Base-by-base conservation (phyloP, 2,888 invertebrate species). In the Pseudeuparius sepicola region DNA sequence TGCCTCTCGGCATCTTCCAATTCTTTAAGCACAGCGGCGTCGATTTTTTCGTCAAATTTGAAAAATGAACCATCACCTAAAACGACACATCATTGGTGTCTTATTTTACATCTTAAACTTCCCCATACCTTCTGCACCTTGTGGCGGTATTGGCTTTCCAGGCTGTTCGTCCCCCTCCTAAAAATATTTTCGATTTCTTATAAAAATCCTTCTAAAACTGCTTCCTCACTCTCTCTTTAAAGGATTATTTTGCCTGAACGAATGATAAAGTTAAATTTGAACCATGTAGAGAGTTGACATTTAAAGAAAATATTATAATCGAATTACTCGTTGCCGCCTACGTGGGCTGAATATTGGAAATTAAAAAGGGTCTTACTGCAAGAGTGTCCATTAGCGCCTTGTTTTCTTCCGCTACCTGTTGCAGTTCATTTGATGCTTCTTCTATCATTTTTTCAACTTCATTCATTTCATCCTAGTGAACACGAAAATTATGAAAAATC, bases 1-100 rank as follows among this genome's bases (percentile, higher is more conserved):
- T 68, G 62, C 9, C 57, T 53, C 41, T 69, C 66, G 4, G 67
- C 66, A 27, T 61, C 61, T 41, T 61, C 64, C 27, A 70, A 55
- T 51, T 69, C 66, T 33, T 47, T 52, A 12, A 67, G 42, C 2
- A 68, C 56, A 3, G 51, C 52, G 3, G 49, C 41, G 39, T 57
- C 56, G 9, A 53, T 52, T 7, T 44, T 42, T 14, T 50, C 45
- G 32, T 52, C 50, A 32, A 50, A 53, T 30, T 51, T 49, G 27
- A 52, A 52, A n/a, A 38, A 26, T 3, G 48, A 47, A 6, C 40
- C 46, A 32, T 44, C 46, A 11, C 37, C 43, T 12, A 27, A 36
- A 34, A 42, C 43, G 33, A 7, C 14, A n/a, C n/a, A n/a, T n/a
- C n/a, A n/a, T n/a, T n/a, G n/a, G n/a, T n/a, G 3, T 29, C 30